Base-by-base conservation (phyloP, 2,888 invertebrate genomes). In the Chelonus formosanus region DNA sequence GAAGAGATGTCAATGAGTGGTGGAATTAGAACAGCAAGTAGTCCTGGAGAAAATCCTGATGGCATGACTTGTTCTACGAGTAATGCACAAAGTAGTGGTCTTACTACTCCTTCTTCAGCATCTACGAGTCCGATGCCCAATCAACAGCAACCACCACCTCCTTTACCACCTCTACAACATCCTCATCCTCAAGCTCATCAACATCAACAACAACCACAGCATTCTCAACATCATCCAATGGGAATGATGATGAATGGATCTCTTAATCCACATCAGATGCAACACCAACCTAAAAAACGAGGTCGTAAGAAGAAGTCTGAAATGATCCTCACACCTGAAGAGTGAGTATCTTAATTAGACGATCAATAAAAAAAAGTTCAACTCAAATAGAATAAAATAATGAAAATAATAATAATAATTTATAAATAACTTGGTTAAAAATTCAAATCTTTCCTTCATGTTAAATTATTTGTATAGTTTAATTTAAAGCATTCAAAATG, bases 241-340 rank as follows among this genome's bases (percentile, higher is more conserved):
- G 79, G 76, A 65, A 76, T 81, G 59, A 76, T 78, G 54, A 79
- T 81, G 74, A 83, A 82, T 72, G 80, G 81, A 70, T 81, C 75
- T 73, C 73, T 81, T 35, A 85, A 82, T 74, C 80, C 79, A 3
- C 78, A 80, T 59, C 71, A 80, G 70, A 71, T 76, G 63, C 70
- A 72, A 53, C 83, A 84, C 66, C 84, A 84, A 73, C 93, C 93
- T 67, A 95, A 95, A 85, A 94, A 94, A 84, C 86, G 95, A 10
- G 95, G 95, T 32, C 86, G 95, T 64, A 95, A 95, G 88, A 95
- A 95, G 88, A 95, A 95, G 84, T 83, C 81, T 58, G 84, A 84
- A 67, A 83, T 84, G 79, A 82, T 84, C 50, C 83, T 86, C 50
- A 85, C 85, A 63, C 84, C 84, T 1, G 86, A 85, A 74, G 85